Conservation (phyloP, 2,113 vertebrate genomes). For the Meriones unguiculatus region DNA sequence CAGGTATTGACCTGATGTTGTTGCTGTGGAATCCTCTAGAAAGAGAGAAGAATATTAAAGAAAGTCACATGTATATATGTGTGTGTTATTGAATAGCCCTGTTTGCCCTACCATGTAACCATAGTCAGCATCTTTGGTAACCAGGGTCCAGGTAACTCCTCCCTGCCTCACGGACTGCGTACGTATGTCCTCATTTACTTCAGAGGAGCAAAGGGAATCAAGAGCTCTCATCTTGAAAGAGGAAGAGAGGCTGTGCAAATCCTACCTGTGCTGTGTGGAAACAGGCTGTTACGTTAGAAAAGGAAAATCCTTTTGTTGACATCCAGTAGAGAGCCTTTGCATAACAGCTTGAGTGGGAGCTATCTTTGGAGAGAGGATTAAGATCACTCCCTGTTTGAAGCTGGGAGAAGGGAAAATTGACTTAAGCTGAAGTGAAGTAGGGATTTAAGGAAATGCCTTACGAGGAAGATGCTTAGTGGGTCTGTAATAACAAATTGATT, state of each 20-base stretch:
- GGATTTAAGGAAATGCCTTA: conserved; percentile 59
- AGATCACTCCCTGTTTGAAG: conserved; percentile 34
- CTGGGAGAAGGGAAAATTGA: conserved; percentile 54
- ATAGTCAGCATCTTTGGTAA: not conserved
- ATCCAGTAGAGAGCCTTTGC: not conserved
- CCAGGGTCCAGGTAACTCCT: not conserved
- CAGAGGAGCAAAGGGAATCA: conserved; percentile 18
- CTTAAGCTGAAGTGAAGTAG: conserved; percentile 2
- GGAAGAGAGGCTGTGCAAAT: conserved; percentile 18
- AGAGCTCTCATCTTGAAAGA: conserved; percentile 9
- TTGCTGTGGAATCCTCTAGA: conserved; percentile 96
- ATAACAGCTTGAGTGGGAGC: not conserved
- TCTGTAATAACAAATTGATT: not conserved
- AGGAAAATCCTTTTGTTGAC: conserved; percentile 22
- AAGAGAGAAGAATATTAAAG: conserved; percentile 74
- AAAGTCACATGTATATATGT: not conserved
- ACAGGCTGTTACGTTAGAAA: not conserved
- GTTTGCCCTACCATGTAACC: not conserved
- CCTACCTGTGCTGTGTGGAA: not conserved
- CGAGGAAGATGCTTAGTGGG: not conserved
- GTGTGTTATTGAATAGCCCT: not conserved
- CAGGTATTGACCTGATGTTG: conserved; percentile 95
- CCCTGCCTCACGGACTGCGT: not conserved
- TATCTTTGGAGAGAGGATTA: conserved; percentile 10
- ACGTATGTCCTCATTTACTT: not conserved